These are phyloP conservation scores for Biston betularia DNA, from an alignment of 2,888 invertebrate species.

Conservation along the genomic window DNA sequence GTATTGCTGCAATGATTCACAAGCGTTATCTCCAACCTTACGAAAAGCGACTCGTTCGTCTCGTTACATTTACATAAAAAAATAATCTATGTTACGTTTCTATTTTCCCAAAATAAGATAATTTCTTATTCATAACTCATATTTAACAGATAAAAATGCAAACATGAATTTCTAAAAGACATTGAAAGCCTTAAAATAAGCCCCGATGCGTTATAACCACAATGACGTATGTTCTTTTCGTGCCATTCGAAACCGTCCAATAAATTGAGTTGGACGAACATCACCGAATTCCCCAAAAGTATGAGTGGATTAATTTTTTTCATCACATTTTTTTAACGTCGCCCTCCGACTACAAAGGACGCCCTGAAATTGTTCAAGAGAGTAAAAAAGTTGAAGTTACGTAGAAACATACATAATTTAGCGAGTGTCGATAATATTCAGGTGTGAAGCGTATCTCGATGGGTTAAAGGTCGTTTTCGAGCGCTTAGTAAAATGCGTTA, in stretches of 20 bases:
- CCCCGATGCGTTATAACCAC: neutral
- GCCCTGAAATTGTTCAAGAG: constrained; percentile 36
- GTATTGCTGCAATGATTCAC: too few relatives aligned
- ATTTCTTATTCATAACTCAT: too few relatives aligned
- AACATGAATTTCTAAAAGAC: neutral
- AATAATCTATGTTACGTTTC: too few relatives aligned
- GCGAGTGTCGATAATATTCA: constrained; percentile 12
- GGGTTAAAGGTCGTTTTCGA: constrained; percentile 21
- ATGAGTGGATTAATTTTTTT: constrained; percentile 38
- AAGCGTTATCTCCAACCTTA: too few relatives aligned
- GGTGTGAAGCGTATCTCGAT: constrained; percentile 15
- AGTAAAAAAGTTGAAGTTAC: constrained; percentile 40
- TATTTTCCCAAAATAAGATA: too few relatives aligned
- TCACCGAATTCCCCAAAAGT: constrained; percentile 26
- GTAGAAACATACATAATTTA: constrained; percentile 26
- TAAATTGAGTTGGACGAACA: constrained; percentile 33
- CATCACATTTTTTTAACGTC: constrained; percentile 33
- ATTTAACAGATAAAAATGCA: too few relatives aligned
- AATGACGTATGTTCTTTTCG: neutral
- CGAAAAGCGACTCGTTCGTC: too few relatives aligned
- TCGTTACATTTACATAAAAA: too few relatives aligned
- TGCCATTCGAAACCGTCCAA: constrained; percentile 13
- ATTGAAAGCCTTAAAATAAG: neutral
- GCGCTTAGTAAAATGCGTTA: constrained; percentile 9
- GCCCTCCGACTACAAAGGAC: constrained; percentile 37